Conservation (phyloP, 1,140 invertebrate species). For the Coptotermes formosanus region DNA sequence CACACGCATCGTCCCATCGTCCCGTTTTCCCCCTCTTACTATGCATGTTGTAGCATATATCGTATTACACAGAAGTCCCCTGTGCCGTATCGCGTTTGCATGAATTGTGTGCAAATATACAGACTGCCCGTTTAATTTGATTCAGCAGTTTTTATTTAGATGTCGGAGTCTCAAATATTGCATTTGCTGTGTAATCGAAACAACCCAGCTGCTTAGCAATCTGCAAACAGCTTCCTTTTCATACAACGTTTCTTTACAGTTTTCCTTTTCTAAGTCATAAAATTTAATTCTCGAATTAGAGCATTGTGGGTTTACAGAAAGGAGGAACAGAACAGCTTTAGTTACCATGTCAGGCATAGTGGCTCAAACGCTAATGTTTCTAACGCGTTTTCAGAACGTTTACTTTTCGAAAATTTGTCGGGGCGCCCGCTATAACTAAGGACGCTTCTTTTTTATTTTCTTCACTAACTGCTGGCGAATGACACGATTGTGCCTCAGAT, state of each 20-base stretch:
- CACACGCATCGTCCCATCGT: slow-evolving; percentile 9
- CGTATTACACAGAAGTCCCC: background rate
- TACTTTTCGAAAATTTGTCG: no score
- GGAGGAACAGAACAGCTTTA: no score
- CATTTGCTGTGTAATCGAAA: background rate
- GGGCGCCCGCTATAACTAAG: no score
- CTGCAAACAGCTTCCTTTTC: background rate
- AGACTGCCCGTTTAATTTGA: background rate
- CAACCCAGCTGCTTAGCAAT: background rate
- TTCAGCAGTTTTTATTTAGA: background rate
- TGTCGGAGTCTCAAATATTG: background rate
- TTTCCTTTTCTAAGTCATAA: no score
- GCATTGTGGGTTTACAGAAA: no score
- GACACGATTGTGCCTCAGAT: no score
- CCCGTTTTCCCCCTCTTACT: background rate
- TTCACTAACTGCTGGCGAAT: no score
- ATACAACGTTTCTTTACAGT: background rate
- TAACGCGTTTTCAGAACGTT: no score
- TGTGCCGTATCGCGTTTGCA: background rate
- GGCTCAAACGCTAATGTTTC: no score
- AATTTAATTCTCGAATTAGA: no score
- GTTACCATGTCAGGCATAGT: no score
- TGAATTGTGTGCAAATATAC: background rate
- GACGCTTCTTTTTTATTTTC: no score
- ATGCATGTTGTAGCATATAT: background rate